phyloP scores from a whole-genome alignment of 2,888 invertebrate species.

The Trisateles emortualis region DNA sequence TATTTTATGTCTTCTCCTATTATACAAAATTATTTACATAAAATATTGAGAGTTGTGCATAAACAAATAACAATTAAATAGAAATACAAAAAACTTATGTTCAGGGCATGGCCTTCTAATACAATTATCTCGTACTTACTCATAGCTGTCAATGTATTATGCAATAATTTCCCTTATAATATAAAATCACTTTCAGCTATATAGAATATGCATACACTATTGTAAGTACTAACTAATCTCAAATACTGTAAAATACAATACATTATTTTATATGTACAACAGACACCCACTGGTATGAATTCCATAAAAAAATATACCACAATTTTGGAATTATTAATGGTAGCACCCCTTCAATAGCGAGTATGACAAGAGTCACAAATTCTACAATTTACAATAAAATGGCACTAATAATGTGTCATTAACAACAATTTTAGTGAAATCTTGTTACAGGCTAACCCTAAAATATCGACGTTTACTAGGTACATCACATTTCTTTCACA shows the following conservation, averaged over 20 bases:
- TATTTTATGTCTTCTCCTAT: slow-evolving; percentile 87
- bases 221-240: slow-evolving; percentile 85
- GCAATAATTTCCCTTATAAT: slow-evolving; percentile 83
- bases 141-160: slow-evolving; percentile 85
- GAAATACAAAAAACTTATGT: slow-evolving; percentile 85
- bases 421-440: slow-evolving; percentile 84
- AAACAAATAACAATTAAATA: slow-evolving; percentile 88
- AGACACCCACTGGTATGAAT: slow-evolving; percentile 85
- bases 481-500: slow-evolving; percentile 78
- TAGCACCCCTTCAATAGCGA: slow-evolving; percentile 88
- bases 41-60: slow-evolving; percentile 88
- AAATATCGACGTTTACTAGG: slow-evolving; percentile 74
- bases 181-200: slow-evolving; percentile 86
- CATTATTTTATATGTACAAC: slow-evolving; percentile 83
- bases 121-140: slow-evolving; percentile 81
- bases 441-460: slow-evolving; percentile 87
- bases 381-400: slow-evolving; percentile 86
- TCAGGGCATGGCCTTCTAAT: slow-evolving; percentile 82
- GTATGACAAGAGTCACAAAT: slow-evolving; percentile 87
- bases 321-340: slow-evolving; percentile 86
- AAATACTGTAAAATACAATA: slow-evolving; percentile 86
- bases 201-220: slow-evolving; percentile 85
- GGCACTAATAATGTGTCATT: slow-evolving; percentile 85
- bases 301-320: slow-evolving; percentile 86
- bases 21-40: slow-evolving; percentile 88